A percentile compares a stretch with the other conserved stretches of the same genome.
phyloP scores from a whole-genome alignment of 2,797 vertebrate genomes.

The Cottoperca gobio region DNA sequence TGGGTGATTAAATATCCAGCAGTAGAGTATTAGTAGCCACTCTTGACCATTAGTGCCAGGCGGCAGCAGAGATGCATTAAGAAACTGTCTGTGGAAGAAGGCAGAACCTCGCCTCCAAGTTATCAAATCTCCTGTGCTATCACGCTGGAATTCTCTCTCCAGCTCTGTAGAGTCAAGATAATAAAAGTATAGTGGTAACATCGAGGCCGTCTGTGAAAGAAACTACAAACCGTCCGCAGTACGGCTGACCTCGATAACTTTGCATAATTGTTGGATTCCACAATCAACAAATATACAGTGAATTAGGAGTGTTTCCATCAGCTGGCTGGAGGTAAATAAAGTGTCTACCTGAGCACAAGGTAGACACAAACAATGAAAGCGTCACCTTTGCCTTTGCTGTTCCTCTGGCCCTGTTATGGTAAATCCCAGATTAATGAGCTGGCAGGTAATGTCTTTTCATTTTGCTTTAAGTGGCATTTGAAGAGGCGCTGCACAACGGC shows the following conservation, averaged over 20 bases:
- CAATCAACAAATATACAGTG: not conserved
- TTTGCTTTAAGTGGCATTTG: not conserved
- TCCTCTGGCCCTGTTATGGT: not conserved
- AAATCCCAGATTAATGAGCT: not conserved
- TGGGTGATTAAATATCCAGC: conserved; percentile 87
- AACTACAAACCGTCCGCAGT: conserved; percentile 6
- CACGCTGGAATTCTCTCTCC: conserved; percentile 43
- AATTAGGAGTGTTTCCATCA: not conserved
- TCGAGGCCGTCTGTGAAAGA: not conserved
- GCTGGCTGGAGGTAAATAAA: not conserved
- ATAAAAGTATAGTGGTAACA: conserved; percentile 50
- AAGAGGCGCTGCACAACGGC: not conserved
- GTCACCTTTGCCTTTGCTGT: not conserved
- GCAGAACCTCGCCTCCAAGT: conserved; percentile 46
- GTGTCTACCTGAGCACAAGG: not conserved
- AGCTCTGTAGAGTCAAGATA: conserved; percentile 34
- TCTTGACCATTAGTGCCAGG: conserved; percentile 81
- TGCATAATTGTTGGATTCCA: not conserved
- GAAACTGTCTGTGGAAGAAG: conserved; percentile 61
- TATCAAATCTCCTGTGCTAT: conserved; percentile 48
- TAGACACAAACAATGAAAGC: not conserved
- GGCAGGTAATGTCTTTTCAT: not conserved
- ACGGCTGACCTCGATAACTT: not conserved
- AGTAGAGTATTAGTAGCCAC: conserved; percentile 81
- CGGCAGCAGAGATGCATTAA: conserved; percentile 61